Percentiles rank a stretch among this genome's conserved stretches.
Conservation (phyloP, 2,888 invertebrate species). For the Mythimna pallens region DNA sequence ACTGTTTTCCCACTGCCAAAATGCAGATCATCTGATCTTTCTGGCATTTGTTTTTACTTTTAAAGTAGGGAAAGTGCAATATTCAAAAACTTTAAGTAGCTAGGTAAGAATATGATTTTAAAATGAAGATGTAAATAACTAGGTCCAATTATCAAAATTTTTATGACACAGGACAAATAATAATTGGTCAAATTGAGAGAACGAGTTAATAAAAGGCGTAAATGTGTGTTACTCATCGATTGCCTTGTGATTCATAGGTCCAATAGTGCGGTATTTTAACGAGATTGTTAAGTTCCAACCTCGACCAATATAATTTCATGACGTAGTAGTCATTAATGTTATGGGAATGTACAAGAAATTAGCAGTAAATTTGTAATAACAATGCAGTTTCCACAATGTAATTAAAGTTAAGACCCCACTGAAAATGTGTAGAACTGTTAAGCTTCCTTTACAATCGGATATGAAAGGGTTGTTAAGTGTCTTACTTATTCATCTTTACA, state of each 20-base stretch:
- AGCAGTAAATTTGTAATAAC: slow-evolving; percentile 36
- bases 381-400: slow-evolving; percentile 28
- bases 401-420: neutral
- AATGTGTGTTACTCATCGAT: slow-evolving; percentile 66
- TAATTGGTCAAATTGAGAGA: slow-evolving; percentile 54
- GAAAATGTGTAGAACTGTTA: neutral
- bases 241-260: slow-evolving; percentile 64
- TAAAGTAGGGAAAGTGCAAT: neutral
- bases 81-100: neutral
- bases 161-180: slow-evolving; percentile 49
- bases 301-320: slow-evolving; percentile 35
- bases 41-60: neutral
- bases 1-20: neutral
- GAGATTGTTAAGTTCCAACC: slow-evolving; percentile 50
- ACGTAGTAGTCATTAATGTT: slow-evolving; percentile 38
- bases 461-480: neutral
- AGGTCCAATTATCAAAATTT: slow-evolving; percentile 36
- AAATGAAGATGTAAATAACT: slow-evolving; percentile 12
- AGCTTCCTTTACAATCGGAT: neutral
- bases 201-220: slow-evolving; percentile 58
- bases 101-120: neutral
- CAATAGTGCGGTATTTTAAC: slow-evolving; percentile 56
- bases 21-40: neutral
- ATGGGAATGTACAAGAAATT: slow-evolving; percentile 45
- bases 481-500: neutral